Conservation (phyloP, 1,140 invertebrate species). For the Ceratina calcarata region DNA sequence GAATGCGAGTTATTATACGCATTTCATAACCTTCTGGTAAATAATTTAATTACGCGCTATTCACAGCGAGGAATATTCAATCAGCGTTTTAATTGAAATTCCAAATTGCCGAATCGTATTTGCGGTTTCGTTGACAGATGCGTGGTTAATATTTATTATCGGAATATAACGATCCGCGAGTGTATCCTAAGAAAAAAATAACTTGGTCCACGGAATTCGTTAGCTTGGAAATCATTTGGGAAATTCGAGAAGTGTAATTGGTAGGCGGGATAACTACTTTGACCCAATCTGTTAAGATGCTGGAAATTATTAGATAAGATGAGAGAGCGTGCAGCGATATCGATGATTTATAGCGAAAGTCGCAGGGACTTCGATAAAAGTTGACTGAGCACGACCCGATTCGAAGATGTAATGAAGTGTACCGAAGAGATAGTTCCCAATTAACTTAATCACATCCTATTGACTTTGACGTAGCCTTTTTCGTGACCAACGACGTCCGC, state of each 20-base stretch:
- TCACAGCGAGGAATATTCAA: constrained; percentile 3
- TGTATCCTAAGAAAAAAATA: background rate
- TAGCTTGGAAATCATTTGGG: background rate
- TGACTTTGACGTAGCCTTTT: constrained; percentile 50
- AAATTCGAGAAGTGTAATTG: background rate
- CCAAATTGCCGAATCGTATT: constrained; percentile 9
- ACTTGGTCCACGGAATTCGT: background rate
- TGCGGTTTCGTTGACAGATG: background rate
- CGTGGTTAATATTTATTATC: background rate
- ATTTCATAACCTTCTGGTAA: background rate
- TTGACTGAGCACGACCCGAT: constrained; percentile 59
- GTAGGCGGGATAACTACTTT: background rate
- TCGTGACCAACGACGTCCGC: background rate
- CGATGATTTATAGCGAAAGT: constrained; percentile 62
- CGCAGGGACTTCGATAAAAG: constrained; percentile 69
- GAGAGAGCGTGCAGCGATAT: constrained; percentile 32
- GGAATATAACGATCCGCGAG: background rate
- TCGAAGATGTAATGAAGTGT: constrained; percentile 71
- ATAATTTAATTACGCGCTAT: constrained; percentile 30
- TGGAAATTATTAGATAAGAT: constrained; percentile 15
- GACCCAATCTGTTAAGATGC: constrained; percentile 35
- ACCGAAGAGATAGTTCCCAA: constrained; percentile 69
- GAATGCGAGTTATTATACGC: background rate
- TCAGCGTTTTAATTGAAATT: constrained; percentile 32
- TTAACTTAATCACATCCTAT: constrained; percentile 73